Percentiles rank a stretch among this genome's conserved stretches.
Conservation (phyloP, 2,797 vertebrate genomes). For the Sebastes steindachneri region DNA sequence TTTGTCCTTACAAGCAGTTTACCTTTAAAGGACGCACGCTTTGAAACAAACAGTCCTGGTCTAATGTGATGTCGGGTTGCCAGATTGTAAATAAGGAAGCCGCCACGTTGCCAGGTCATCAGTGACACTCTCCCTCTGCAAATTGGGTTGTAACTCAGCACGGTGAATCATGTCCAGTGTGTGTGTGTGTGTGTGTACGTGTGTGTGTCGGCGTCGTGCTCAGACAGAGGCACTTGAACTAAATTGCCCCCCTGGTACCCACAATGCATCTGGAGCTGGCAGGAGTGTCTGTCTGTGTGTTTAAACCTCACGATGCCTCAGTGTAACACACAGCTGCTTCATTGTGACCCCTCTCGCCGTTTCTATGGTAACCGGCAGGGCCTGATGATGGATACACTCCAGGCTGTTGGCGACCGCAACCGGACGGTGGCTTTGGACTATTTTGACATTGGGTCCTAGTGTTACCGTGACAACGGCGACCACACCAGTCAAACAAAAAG, state of each 20-base stretch:
- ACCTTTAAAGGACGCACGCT: conserved; percentile 23
- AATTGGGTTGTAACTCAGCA: conserved; percentile 70
- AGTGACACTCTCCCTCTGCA: conserved; percentile 58
- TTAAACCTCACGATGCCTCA: conserved; percentile 24
- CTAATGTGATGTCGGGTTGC: conserved; percentile 45
- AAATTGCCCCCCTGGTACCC: conserved; percentile 69
- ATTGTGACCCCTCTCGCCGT: conserved; percentile 7
- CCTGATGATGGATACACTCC: not conserved
- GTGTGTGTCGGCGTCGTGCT: conserved; percentile 13
- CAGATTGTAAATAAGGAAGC: conserved; percentile 68
- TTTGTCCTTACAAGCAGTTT: conserved; percentile 33
- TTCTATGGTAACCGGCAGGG: conserved; percentile 38
- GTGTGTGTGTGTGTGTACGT: not conserved
- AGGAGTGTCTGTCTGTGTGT: conserved; percentile 52
- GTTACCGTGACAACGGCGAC: not conserved
- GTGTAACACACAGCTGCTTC: conserved; percentile 42
- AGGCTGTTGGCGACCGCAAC: not conserved
- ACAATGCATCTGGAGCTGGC: conserved; percentile 76
- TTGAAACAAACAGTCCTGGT: not conserved
- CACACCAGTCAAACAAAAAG: not conserved
- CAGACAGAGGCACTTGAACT: conserved; percentile 63
- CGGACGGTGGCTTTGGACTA: not conserved
- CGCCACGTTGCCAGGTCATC: conserved; percentile 69
- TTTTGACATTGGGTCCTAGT: not conserved
- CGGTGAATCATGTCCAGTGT: conserved; percentile 52